Percentiles rank a stretch among this genome's conserved stretches.
Evolutionary conservation across 2,797 vertebrate species (phyloP).

Genomic region (Smutsia gigantea): DNA sequence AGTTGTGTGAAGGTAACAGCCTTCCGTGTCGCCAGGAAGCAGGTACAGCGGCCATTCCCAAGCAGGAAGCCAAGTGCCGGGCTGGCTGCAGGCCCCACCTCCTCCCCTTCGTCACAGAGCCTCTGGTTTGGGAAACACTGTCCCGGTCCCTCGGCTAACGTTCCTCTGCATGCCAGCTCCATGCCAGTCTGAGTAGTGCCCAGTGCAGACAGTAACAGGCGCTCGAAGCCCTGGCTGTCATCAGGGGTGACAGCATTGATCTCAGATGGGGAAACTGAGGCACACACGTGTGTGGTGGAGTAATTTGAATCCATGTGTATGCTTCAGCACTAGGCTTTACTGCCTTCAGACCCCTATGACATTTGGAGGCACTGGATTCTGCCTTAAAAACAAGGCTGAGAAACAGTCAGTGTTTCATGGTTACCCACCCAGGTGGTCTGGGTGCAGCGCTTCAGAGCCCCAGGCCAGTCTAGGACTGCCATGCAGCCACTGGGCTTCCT

Average conservation of each 20-base stretch:
- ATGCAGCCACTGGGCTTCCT: too few species aligned
- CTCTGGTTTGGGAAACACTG: not conserved
- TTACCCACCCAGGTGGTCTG: not conserved
- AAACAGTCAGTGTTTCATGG: not conserved
- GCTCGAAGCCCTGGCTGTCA: not conserved
- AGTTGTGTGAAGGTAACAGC: not conserved
- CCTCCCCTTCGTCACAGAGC: accelerated
- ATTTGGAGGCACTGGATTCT: too few species aligned
- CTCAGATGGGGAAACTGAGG: not conserved
- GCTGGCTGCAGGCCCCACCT: accelerated
- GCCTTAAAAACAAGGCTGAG: not conserved
- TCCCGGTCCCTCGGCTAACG: accelerated
- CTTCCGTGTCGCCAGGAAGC: accelerated
- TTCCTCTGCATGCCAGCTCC: accelerated
- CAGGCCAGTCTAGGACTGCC: too few species aligned
- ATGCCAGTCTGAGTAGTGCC: accelerated
- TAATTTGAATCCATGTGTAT: accelerated
- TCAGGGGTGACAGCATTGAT: not conserved
- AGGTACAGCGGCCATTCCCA: not conserved
- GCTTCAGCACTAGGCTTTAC: accelerated
- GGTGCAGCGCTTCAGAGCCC: too few species aligned
- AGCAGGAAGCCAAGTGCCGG: not conserved
- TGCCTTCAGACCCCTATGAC: not conserved
- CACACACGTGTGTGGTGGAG: accelerated
- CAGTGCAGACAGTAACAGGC: accelerated